Base-by-base conservation (phyloP, 1,140 invertebrate species). In the Orius insidiosus region DNA sequence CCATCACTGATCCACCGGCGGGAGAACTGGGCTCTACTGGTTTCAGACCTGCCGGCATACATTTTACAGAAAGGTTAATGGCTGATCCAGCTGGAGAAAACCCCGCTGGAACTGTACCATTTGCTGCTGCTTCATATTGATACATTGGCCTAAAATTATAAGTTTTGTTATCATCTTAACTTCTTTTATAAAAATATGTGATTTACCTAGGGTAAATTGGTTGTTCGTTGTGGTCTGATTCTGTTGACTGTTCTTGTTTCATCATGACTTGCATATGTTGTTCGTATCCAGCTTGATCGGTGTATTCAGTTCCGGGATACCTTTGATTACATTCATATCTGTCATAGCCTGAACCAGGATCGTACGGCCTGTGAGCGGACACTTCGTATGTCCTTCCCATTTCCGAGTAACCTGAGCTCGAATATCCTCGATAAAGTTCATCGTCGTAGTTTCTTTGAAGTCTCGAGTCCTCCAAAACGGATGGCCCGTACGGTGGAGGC, bases 51-150 rank as follows among this genome's bases (percentile, higher is more conserved):
- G 76, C 78, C 30, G 80, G 78, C 57, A 84, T 78, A 58, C 75
- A 74, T 68, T 88, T 89, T 50, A 88, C 85, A 54, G 80, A 77
- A 53, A 86, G 64, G 68, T 85, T 85, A 57, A 85, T 84, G 46
- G 81, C 81, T 11, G 49, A 47, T 1, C 45, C 45, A 5, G 54
- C 53, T 15, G 66, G 58, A n/a, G 78, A 77, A 63, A 81, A 80
- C 44, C 76, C 76, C 14, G 75, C 69, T 45, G 76, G 47, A 34
- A 52, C 39, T 14, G 34, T 43, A 1, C 46, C 49, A 11, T 16
- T 45, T n/a, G 49, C 19, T 66, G 48, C 62, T 61, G 40, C 65
- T 58, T 82, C 79, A 60, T 82, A 82, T 57, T 82, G 78, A 64
- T 83, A 84, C 70, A 83, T 77, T 47, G 80, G 78, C 60, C 80